A percentile compares a stretch with the other conserved stretches of the same genome.
Conservation (phyloP, 2,797 vertebrate species). For the Sebastolobus altivelis region DNA sequence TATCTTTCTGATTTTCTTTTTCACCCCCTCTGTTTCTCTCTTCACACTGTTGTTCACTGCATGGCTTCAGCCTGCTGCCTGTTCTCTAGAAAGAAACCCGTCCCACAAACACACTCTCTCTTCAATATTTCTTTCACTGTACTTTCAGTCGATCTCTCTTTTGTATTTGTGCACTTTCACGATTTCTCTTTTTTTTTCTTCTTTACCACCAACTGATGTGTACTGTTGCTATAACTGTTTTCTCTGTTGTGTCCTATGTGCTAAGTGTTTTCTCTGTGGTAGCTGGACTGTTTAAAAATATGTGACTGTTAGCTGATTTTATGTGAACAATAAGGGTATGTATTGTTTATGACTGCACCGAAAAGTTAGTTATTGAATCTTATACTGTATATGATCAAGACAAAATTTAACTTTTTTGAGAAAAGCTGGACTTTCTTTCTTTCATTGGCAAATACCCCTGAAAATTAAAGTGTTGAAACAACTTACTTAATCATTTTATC, state of each 20-base stretch:
- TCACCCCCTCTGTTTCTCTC: not conserved
- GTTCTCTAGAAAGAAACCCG: not conserved
- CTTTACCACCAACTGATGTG: not conserved
- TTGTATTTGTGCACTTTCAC: constrained; percentile 6
- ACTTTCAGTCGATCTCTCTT: constrained; percentile 21
- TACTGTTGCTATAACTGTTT: constrained; percentile 6
- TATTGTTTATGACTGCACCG: not conserved
- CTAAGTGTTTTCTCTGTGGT: constrained; percentile 25
- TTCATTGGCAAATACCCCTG: not conserved
- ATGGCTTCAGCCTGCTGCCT: constrained; percentile 66
- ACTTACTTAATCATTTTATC: not conserved
- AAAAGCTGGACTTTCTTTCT: not conserved
- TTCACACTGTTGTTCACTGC: constrained; percentile 42
- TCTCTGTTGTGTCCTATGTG: constrained; percentile 33
- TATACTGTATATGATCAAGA: not conserved
- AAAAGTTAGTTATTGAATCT: not conserved
- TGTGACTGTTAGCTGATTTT: not conserved
- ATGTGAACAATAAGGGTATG: not conserved
- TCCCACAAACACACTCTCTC: not conserved
- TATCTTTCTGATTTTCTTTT: not conserved
- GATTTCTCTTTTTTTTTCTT: not conserved
- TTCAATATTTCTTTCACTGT: constrained; percentile 2
- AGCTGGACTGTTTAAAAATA: not conserved
- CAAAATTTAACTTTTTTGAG: not conserved
- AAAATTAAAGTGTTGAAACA: not conserved